Percentiles rank a stretch among this genome's conserved stretches.
These are phyloP conservation scores for Periophthalmodon schlosseri DNA, from an alignment of 2,113 vertebrate genomes.

Conservation along the genomic window DNA sequence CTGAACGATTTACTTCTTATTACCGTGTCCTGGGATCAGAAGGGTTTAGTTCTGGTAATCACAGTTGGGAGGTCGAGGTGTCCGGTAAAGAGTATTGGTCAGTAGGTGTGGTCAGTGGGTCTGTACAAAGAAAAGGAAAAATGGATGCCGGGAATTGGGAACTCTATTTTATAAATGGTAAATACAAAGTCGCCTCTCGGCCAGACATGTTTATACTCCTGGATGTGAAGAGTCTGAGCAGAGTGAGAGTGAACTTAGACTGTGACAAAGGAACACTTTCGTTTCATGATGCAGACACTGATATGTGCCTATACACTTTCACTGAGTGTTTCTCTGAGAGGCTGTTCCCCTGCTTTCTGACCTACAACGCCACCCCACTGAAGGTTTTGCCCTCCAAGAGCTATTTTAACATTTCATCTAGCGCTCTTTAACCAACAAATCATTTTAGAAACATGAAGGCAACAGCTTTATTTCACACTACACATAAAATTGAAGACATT, in stretches of 20 bases:
- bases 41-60: slow-evolving; percentile 17
- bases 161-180: background rate
- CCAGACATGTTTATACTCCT: background rate
- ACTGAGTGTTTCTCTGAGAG: background rate
- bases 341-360: background rate
- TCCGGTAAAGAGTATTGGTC: background rate
- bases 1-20: background rate
- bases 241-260: slow-evolving; percentile 16
- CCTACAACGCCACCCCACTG: background rate
- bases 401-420: background rate
- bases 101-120: background rate
- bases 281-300: background rate
- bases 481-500: too few relatives aligned
- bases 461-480: too few relatives aligned
- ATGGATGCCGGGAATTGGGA: background rate
- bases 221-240: background rate
- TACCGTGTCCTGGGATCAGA: slow-evolving; percentile 9
- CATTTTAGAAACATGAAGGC: too few relatives aligned
- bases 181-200: background rate
- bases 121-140: background rate
- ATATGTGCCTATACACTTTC: slow-evolving; percentile 17
- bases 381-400: slow-evolving; percentile 1
- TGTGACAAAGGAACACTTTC: slow-evolving; percentile 4
- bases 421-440: background rate
- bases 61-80: slow-evolving; percentile 26